phyloP scores from a whole-genome alignment of 2,888 invertebrate genomes.

The Platycheirus albimanus region DNA sequence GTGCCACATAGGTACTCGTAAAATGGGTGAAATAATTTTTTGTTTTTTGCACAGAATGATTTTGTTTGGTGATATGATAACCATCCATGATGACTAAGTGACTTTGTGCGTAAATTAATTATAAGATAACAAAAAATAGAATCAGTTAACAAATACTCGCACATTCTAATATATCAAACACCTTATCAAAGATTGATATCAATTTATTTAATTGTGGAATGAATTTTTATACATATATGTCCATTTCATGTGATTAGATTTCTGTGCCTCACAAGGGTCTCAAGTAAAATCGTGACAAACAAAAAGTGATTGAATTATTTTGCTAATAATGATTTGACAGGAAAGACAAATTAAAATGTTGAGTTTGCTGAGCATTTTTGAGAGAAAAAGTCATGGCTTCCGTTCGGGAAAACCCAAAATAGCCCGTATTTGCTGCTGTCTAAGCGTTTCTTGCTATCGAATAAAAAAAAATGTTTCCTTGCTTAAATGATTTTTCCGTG shows the following conservation, averaged over 20 bases:
- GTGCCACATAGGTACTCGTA: neutral
- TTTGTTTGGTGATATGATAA: neutral
- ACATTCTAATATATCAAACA: no score
- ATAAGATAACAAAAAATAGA: neutral
- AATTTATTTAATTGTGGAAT: neutral
- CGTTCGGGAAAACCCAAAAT: no score
- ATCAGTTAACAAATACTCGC: neutral
- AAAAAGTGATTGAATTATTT: neutral
- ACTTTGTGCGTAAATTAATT: constrained; percentile 7
- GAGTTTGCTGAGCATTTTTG: no score
- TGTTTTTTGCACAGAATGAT: neutral
- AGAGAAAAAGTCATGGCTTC: no score
- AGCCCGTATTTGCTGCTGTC: no score
- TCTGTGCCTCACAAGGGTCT: neutral
- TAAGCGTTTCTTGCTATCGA: no score
- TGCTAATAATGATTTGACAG: neutral
- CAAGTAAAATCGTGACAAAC: neutral
- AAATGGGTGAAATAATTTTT: neutral
- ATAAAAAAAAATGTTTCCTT: no score
- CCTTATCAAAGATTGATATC: neutral
- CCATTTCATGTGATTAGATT: neutral
- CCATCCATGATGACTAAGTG: constrained; percentile 22
- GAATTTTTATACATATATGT: neutral
- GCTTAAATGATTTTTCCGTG: no score
- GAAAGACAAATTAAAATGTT: no score